Evolutionary conservation across 2,888 invertebrate genomes (phyloP), one percentile per base, ranked within the genome.

Genomic region (Neoascia interrupta): DNA sequence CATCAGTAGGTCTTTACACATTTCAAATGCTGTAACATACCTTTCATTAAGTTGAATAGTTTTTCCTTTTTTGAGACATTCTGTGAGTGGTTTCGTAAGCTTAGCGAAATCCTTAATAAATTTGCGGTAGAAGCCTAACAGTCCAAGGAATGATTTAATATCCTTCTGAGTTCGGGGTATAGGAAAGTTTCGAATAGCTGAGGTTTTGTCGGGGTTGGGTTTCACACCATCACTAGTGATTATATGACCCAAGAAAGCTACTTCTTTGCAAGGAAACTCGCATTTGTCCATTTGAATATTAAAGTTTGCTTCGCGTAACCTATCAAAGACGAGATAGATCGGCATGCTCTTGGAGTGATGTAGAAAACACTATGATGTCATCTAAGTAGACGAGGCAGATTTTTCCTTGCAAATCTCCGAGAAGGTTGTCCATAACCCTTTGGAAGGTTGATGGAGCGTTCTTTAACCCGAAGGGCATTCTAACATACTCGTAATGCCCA

Each of bases 221-320:
- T 81, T 84, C 6, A 85, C 82, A 5, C 84, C 85, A 1, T 86
- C 83, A 1, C 83, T 72, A 3, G 86, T 83, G 5, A 87, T 81
- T 5, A 86, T 63, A 53, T 85, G 86, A 3, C 87, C 85, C n/a
- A 87, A 53, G 64, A 82, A 87, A 13, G 81, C 76, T 0, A 85
- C 73, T 79, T 83, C 82, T 51, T 79, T 64, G 23, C 51, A 37
- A 18, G 66, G 15, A 13, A 79, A 79, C 16, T 72, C 66, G 6
- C 43, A 72, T 36, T 66, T 66, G 11, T 36, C 23, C n/a, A 43
- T 15, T 54, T 84, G 83, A 5, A 84, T 74, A 82, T 84, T 83
- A 3, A 84, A 70, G 47, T 83, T 82, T 8, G 31, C 8, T 8
- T 8, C 8, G 8, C n/a, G 8, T 6, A 31, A 6, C n/a, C 8